Percentiles rank a stretch among this genome's conserved stretches.
Conservation (phyloP, 2,797 vertebrate genomes). For the Salarias fasciatus region DNA sequence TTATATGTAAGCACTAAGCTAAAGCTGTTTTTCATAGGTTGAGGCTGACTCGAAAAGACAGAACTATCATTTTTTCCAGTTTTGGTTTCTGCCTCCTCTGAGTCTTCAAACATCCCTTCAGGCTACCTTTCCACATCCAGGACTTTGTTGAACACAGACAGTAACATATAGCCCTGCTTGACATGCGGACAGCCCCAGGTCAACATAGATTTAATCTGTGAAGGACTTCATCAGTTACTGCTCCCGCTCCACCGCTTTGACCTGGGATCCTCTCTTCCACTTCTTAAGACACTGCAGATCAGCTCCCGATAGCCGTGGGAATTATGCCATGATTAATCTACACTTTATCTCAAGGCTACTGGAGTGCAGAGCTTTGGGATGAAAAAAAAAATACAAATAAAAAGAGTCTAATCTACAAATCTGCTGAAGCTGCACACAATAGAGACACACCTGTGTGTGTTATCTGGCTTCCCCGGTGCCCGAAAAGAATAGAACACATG, state of each 20-base stretch:
- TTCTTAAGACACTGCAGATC: slow-evolving; percentile 30
- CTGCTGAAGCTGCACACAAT: slow-evolving; percentile 20
- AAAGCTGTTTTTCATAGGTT: too few species aligned
- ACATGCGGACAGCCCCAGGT: slow-evolving; percentile 28
- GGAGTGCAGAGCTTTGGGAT: background rate
- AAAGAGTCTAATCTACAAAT: slow-evolving; percentile 31
- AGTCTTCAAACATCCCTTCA: background rate
- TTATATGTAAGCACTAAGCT: too few species aligned
- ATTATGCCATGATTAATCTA: slow-evolving; percentile 33
- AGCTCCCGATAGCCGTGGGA: slow-evolving; percentile 16
- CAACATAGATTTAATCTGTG: slow-evolving; percentile 49
- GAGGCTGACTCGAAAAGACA: too few species aligned
- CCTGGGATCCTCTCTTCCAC: slow-evolving; percentile 31
- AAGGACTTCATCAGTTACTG: slow-evolving; percentile 30
- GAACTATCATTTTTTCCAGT: too few species aligned
- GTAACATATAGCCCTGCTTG: slow-evolving; percentile 37
- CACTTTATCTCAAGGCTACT: slow-evolving; percentile 12
- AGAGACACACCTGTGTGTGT: slow-evolving; percentile 23
- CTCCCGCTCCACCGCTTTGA: slow-evolving; percentile 11
- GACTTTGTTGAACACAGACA: slow-evolving; percentile 19
- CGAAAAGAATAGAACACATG: slow-evolving; percentile 7
- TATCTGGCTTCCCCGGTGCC: slow-evolving; percentile 27
- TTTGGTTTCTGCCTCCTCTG: too few species aligned
- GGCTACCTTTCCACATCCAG: slow-evolving; percentile 14
- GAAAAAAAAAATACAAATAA: background rate